Conservation (phyloP, 2,797 vertebrate species). For the Limnodromus scolopaceus region DNA sequence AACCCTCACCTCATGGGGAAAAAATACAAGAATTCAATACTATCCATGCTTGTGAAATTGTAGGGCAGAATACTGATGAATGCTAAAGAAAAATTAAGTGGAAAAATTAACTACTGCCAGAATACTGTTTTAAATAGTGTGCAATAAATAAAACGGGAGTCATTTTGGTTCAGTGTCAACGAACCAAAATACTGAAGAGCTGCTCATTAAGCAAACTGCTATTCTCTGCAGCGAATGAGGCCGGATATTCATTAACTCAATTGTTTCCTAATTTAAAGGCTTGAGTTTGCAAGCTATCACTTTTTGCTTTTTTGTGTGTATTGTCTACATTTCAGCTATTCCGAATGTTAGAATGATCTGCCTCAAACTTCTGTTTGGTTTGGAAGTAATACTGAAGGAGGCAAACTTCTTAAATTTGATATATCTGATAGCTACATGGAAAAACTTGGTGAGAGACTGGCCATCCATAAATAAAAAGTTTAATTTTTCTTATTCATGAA, state of each 20-base stretch:
- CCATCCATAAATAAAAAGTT: background rate
- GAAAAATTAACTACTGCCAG: background rate
- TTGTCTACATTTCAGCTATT: background rate
- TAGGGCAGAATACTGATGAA: background rate
- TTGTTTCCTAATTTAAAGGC: background rate
- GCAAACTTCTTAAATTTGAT: background rate
- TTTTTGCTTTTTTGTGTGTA: background rate
- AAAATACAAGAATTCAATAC: background rate
- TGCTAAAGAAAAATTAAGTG: background rate
- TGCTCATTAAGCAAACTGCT: background rate
- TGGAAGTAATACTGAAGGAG: background rate
- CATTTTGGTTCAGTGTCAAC: background rate
- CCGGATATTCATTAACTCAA: background rate
- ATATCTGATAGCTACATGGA: background rate
- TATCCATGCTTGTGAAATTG: background rate
- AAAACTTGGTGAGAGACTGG: background rate
- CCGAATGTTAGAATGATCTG: background rate
- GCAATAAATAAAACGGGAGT: background rate
- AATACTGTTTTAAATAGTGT: background rate
- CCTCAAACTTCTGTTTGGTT: background rate
- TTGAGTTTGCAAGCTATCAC: background rate
- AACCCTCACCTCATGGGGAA: background rate
- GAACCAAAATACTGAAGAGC: background rate
- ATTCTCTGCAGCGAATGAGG: background rate
- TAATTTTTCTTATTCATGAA: background rate